A percentile compares a stretch with the other conserved stretches of the same genome.
phyloP scores from a whole-genome alignment of 2,888 invertebrate species.

The Xanthorhoe designata region DNA sequence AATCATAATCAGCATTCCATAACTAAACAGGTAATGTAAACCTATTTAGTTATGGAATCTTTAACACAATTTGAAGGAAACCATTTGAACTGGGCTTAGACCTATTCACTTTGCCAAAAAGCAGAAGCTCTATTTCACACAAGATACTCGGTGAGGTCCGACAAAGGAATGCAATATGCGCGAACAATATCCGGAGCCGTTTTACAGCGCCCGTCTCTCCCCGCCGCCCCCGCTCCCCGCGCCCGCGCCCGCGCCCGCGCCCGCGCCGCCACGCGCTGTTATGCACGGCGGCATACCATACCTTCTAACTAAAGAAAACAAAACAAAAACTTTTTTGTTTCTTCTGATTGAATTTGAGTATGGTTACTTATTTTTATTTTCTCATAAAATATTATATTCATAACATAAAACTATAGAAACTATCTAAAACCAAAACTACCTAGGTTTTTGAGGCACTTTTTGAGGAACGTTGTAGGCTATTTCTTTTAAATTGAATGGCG shows the following conservation, averaged over 20 bases:
- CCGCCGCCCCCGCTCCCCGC: neutral
- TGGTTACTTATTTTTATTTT: too few relatives aligned
- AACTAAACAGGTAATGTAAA: neutral
- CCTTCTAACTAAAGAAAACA: too few relatives aligned
- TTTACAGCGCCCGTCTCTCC: neutral
- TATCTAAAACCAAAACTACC: too few relatives aligned
- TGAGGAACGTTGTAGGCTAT: too few relatives aligned
- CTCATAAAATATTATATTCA: too few relatives aligned
- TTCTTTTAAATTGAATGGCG: too few relatives aligned
- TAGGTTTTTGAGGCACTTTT: too few relatives aligned
- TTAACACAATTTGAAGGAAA: neutral
- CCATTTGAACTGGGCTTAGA: neutral
- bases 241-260: too few relatives aligned
- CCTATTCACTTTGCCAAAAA: conserved; percentile 14
- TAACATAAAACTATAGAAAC: too few relatives aligned
- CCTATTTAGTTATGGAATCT: too few relatives aligned
- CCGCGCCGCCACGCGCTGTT: neutral
- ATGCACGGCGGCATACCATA: neutral
- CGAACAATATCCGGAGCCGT: conserved; percentile 16
- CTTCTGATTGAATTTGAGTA: too few relatives aligned
- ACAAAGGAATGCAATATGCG: conserved; percentile 29
- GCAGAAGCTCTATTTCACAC: conserved; percentile 22
- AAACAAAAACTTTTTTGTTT: too few relatives aligned
- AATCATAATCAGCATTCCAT: neutral
- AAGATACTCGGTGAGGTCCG: conserved; percentile 21